phyloP scores from a whole-genome alignment of 1,140 invertebrate genomes.

The Antheraea pernyi region DNA sequence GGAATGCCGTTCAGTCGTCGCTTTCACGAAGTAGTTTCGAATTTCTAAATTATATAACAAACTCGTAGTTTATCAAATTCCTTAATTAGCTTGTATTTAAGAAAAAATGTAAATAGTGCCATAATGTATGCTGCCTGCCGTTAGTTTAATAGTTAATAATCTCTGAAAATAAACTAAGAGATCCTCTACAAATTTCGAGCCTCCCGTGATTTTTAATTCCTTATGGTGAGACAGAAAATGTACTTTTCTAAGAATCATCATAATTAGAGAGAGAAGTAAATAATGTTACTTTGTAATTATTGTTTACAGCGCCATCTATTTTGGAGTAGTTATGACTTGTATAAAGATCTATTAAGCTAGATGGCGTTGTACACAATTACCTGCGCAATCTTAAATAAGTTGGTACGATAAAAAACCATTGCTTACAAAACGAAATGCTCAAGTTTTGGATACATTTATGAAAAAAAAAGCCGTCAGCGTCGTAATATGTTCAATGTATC shows the following conservation, averaged over 20 bases:
- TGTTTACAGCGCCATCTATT: constrained; percentile 22
- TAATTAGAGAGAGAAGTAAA: no score
- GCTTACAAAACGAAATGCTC: constrained; percentile 14
- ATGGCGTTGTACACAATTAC: constrained; percentile 21
- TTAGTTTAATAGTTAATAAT: constrained; percentile 17
- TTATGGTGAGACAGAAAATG: no score
- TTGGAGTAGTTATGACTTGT: constrained; percentile 15
- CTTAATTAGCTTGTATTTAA: not conserved
- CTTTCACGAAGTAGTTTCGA: constrained; percentile 4
- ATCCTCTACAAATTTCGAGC: not conserved
- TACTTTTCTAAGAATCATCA: no score
- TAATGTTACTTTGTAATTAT: no score
- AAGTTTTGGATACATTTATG: constrained; percentile 2
- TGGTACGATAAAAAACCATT: not conserved
- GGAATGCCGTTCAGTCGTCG: not conserved
- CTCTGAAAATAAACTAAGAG: not conserved
- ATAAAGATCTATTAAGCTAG: not conserved
- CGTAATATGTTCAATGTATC: constrained; percentile 28
- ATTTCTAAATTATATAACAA: constrained; percentile 14
- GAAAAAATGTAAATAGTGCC: constrained; percentile 22
- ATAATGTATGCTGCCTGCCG: constrained; percentile 15
- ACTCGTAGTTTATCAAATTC: not conserved
- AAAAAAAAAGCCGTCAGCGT: constrained; percentile 6
- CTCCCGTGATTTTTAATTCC: not conserved
- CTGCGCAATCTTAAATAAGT: not conserved